Evolutionary conservation across 2,113 vertebrate species (phyloP).

Genomic region (Tetrao urogallus): DNA sequence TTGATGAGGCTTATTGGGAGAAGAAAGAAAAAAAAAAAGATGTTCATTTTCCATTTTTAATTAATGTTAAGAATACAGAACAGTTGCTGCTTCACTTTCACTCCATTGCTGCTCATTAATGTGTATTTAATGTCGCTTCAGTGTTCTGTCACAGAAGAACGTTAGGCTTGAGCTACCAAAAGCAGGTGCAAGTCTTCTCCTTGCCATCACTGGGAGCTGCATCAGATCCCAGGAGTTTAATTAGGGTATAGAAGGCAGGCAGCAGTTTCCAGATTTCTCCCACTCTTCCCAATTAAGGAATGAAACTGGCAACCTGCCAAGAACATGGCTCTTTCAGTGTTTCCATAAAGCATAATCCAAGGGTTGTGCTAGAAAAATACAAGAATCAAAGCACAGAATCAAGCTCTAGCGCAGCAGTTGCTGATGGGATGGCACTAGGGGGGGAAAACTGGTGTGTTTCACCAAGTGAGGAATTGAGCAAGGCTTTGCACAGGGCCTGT

Average conservation of each 20-base stretch:
- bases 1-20: neutral
- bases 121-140: neutral
- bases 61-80: neutral
- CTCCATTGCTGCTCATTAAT: constrained; percentile 31
- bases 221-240: neutral
- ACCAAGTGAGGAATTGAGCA: neutral
- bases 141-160: neutral
- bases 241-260: neutral
- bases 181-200: neutral
- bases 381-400: neutral
- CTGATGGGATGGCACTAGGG: neutral
- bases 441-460: neutral
- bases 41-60: neutral
- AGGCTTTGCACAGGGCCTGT: neutral
- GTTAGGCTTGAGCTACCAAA: neutral
- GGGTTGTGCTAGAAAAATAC: neutral
- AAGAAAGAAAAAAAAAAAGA: neutral
- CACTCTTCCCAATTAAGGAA: neutral
- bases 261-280: neutral
- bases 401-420: neutral
- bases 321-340: rapidly evolving
- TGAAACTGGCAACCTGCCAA: neutral
- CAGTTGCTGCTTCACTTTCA: constrained; percentile 39
- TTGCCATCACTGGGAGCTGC: neutral
- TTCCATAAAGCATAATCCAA: neutral